Evolutionary conservation across 1,140 invertebrate species (phyloP).

Genomic region (Zaprionus camerounensis): DNA sequence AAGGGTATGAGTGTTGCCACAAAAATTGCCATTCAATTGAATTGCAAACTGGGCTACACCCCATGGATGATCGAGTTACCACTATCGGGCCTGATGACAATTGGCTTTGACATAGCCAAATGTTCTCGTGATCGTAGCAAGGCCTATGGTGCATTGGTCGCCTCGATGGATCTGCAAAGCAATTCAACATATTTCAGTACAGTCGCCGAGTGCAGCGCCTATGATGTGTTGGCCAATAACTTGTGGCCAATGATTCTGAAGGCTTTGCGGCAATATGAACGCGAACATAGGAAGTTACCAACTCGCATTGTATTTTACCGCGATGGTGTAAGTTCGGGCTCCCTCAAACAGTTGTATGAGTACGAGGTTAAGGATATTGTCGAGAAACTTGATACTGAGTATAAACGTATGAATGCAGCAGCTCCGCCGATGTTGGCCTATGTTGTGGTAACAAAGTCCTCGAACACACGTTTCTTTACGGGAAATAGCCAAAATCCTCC

Average conservation of each 20-base stretch:
- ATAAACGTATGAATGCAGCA: slow-evolving; percentile 78
- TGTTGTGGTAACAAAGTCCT: slow-evolving; percentile 90
- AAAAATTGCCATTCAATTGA: slow-evolving; percentile 94
- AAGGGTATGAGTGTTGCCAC: slow-evolving; percentile 90
- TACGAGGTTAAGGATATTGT: slow-evolving; percentile 85
- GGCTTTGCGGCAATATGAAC: slow-evolving; percentile 86
- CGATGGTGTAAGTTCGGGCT: slow-evolving; percentile 94
- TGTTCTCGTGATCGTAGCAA: slow-evolving; percentile 87
- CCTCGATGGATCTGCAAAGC: slow-evolving; percentile 90
- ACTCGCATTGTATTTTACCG: slow-evolving; percentile 89
- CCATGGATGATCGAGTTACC: slow-evolving; percentile 93
- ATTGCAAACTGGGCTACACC: slow-evolving; percentile 95
- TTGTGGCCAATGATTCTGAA: slow-evolving; percentile 87
- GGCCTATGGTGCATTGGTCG: slow-evolving; percentile 91
- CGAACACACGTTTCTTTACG: slow-evolving; percentile 89
- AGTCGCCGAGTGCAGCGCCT: slow-evolving; percentile 87
- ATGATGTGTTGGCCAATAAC: slow-evolving; percentile 90
- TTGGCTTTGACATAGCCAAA: slow-evolving; percentile 96
- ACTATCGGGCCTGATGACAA: slow-evolving; percentile 89
- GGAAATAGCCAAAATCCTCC: slow-evolving; percentile 85
- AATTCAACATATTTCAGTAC: slow-evolving; percentile 78
- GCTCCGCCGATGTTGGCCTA: slow-evolving; percentile 87
- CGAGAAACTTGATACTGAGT: slow-evolving; percentile 85
- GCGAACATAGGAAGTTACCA: slow-evolving; percentile 84
- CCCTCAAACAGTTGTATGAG: slow-evolving; percentile 88